Conservation (phyloP, 2,888 invertebrate genomes). For the Ariolimax columbianus region DNA sequence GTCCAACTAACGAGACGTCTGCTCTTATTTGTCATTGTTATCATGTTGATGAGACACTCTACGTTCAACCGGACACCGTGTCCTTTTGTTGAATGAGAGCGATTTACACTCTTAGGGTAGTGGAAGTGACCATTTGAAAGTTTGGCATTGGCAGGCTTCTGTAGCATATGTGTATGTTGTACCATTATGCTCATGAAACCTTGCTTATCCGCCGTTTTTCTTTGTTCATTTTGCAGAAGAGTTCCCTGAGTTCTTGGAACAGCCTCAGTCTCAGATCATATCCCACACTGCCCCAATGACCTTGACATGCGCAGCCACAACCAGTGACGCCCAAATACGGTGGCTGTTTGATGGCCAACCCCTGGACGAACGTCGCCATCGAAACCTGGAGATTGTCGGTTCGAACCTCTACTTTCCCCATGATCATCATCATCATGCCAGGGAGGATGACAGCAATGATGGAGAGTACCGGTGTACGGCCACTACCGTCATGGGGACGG, state of each 20-base stretch:
- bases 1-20: too few relatives aligned
- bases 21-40: too few relatives aligned
- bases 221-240: conserved; percentile 34
- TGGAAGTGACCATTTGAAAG: too few relatives aligned
- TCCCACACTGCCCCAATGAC: conserved; percentile 43
- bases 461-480: conserved; percentile 55
- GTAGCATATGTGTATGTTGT: too few relatives aligned
- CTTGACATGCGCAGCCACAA: conserved; percentile 44
- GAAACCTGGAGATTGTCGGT: conserved; percentile 28
- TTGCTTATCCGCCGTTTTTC: too few relatives aligned
- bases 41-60: too few relatives aligned
- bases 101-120: too few relatives aligned
- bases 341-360: conserved; percentile 55
- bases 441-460: conserved; percentile 23
- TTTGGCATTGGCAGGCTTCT: too few relatives aligned
- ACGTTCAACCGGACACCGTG: too few relatives aligned
- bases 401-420: conserved; percentile 45
- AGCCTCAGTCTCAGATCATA: conserved; percentile 48
- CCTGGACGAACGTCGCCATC: conserved; percentile 46
- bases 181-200: too few relatives aligned
- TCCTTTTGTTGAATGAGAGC: too few relatives aligned
- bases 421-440: conserved; percentile 26
- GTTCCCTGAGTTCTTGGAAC: conserved; percentile 39
- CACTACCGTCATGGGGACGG: conserved; percentile 41
- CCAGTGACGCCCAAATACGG: conserved; percentile 37